A percentile compares a stretch with the other conserved stretches of the same genome.
These are phyloP conservation scores for Phylloscopus collybita DNA, from an alignment of 2,797 vertebrate species.

Conservation along the genomic window DNA sequence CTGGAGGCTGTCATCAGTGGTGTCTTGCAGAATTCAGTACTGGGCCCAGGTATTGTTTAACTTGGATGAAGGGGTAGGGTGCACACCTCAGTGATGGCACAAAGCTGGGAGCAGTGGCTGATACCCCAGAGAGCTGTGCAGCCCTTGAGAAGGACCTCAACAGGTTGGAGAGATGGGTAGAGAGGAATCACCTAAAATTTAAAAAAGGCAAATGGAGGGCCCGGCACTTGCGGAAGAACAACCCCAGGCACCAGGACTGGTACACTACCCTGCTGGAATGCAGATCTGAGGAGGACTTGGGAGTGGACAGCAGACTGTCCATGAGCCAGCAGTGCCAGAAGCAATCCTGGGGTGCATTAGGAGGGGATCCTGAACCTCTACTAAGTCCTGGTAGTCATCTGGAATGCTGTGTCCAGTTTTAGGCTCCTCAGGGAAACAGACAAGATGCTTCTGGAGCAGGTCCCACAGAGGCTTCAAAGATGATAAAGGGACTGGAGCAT, in stretches of 20 bases:
- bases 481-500: neutral
- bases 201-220: neutral
- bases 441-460: neutral
- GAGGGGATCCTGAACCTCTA: neutral
- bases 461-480: neutral
- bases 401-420: neutral
- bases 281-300: neutral
- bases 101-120: rapidly evolving
- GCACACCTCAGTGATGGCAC: neutral
- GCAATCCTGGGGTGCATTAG: rapidly evolving
- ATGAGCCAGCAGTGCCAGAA: neutral
- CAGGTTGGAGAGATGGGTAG: neutral
- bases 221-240: neutral
- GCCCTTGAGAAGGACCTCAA: neutral
- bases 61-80: too few species aligned
- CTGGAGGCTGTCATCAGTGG: neutral
- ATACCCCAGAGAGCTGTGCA: neutral
- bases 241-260: neutral
- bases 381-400: neutral
- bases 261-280: neutral
- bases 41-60: neutral
- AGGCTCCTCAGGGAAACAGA: neutral
- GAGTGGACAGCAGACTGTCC: neutral
- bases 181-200: neutral
- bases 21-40: neutral